Base-by-base conservation (phyloP, 2,113 vertebrate genomes). In the Periophthalmodon schlosseri region DNA sequence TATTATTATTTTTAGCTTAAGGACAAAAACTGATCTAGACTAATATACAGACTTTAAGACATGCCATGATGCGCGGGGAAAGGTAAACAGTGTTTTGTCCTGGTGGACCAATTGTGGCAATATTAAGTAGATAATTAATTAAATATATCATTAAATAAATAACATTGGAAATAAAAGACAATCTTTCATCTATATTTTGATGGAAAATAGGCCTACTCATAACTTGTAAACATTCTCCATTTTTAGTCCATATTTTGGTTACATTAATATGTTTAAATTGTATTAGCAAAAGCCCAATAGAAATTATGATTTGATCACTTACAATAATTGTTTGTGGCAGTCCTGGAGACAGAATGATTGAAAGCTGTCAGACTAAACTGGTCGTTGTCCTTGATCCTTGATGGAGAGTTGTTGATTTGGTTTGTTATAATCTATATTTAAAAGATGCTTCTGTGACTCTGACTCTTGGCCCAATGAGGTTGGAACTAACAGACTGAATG, bases 401-500 rank as follows among this genome's bases (percentile, higher is more conserved):
- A 44, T 44, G 39, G 39, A 44, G 39, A 3, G 3, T 28, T 58
- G n/a, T 60, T 28, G 2, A 24, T 60, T 60, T 60, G 7, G 28
- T 63, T 34, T 63, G 28, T 63, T 34, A 14, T 63, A 16, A 34
- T 34, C 7, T 9, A 16, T 61, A 15, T 15, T 61, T 61, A 23
- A 28, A 28, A 61, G 20, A 11, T 57, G 13, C 34, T 63, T 33
- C 6, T 24, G 23, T 63, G 28, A 33, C 60, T 34, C 24, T 63
- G 58, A 61, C 56, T 58, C 21, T 57, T 21, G 20, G 23, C 58
- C 7, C 57, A 56, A 34, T 52, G 68, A 47, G 76, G 79, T 58
- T 89, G 39, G 39, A 44, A 44, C 39, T 44, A 7, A 44, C 39
- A 44, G 39, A 44, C 10, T 44, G 8, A 72, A 86, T 91, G 82